These are phyloP conservation scores for Amia ocellicauda DNA, from an alignment of 2,113 vertebrate genomes.

Conservation along the genomic window DNA sequence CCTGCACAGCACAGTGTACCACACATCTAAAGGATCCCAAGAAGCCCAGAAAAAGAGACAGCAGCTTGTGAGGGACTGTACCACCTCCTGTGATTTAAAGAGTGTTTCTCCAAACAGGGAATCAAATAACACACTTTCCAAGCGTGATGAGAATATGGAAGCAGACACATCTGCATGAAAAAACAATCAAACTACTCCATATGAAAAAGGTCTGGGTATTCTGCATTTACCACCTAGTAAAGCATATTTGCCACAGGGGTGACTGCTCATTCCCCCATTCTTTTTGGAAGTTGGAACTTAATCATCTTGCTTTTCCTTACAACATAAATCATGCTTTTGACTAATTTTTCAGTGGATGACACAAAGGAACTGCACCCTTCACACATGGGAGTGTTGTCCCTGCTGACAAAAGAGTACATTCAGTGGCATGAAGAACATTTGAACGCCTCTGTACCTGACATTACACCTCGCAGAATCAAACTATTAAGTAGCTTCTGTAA, in stretches of 20 bases:
- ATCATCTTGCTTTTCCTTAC: not conserved
- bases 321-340: not conserved
- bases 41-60: too few relatives aligned
- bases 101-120: too few relatives aligned
- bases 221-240: too few relatives aligned
- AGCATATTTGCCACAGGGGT: too few relatives aligned
- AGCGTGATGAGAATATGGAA: too few relatives aligned
- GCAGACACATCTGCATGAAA: too few relatives aligned
- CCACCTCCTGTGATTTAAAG: not conserved
- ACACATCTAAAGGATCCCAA: too few relatives aligned
- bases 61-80: not conserved
- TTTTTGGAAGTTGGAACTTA: too few relatives aligned
- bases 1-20: not conserved
- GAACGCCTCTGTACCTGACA: constrained; percentile 58
- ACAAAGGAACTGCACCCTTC: not conserved
- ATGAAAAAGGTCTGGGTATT: too few relatives aligned
- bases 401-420: constrained; percentile 37
- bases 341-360: not conserved
- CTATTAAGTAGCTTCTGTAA: constrained; percentile 69
- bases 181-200: too few relatives aligned
- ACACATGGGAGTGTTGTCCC: constrained; percentile 17
- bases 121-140: too few relatives aligned
- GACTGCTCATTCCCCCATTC: too few relatives aligned
- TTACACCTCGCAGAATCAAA: constrained; percentile 56
- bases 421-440: constrained; percentile 30